Base-by-base conservation (phyloP, 2,888 invertebrate genomes). In the Meandrusa payeni region DNA sequence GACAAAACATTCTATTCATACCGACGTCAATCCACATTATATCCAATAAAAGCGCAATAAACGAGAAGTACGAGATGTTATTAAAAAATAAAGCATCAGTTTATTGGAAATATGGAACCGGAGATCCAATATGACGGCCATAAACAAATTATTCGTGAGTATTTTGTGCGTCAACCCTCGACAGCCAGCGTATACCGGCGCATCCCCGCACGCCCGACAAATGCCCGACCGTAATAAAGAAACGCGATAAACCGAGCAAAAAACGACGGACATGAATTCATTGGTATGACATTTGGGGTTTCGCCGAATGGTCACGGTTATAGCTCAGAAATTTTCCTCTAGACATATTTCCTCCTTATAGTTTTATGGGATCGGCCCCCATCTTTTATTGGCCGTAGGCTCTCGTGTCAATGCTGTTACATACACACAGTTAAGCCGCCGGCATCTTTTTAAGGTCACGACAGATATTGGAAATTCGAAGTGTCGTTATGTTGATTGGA, bases 231-330 rank as follows among this genome's bases (percentile, higher is more conserved):
- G 80, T 75, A 82, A 85, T 86, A 86, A 85, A 83, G 82, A 81
- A 79, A 71, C 64, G 77, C 79, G 80, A 86, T 87, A 87, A 86
- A 86, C 66, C 69, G 77, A 59, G 69, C 69, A 86, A 86, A 81
- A 87, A 87, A 82, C 74, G 69, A 69, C 69, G 59, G 67, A 69
- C 85, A 85, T 87, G 87, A 87, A 86, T 87, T 85, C 87, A 87
- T 86, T 72, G 87, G 77, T 86, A 86, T 86, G 85, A 83, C 86
- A 82, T 87, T 85, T 71, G 80, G 72, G 80, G 75, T 72, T 73
- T 72, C 60, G 64, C 64, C 69, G 69, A 80, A 83, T 76, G 80
- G 79, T 68, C 80, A 70, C 73, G 71, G 76, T 76, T 81, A 77
- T 76, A 59, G 71, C 71, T 56, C 54, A 62, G 64, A 57, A 54